phyloP scores from a whole-genome alignment of 2,888 invertebrate species.

The Pterostichus niger region DNA sequence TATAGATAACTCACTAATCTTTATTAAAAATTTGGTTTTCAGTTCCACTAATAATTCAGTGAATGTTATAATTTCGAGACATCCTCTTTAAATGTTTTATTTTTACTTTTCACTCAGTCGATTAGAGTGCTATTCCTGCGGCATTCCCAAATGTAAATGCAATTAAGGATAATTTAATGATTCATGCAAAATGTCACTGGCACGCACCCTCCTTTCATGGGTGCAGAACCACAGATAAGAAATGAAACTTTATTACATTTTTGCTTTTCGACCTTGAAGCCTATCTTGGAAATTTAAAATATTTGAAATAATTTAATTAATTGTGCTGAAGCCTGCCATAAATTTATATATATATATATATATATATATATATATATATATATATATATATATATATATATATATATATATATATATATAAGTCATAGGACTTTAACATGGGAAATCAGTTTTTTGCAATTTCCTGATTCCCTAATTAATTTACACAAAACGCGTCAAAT shows the following conservation, averaged over 20 bases:
- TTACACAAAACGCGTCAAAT: too few species aligned
- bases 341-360: too few species aligned
- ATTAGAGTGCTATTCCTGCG: constrained; percentile 17
- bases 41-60: constrained; percentile 19
- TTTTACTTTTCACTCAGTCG: constrained; percentile 18
- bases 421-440: too few species aligned
- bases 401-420: too few species aligned
- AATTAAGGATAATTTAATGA: constrained; percentile 60
- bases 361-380: too few species aligned
- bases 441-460: too few species aligned
- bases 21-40: background rate
- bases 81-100: constrained; percentile 46
- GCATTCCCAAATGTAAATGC: constrained; percentile 56
- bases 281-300: constrained; percentile 12
- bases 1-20: too few species aligned
- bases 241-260: constrained; percentile 10
- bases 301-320: constrained; percentile 13
- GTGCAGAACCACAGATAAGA: background rate
- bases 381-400: too few species aligned
- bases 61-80: background rate
- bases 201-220: constrained; percentile 15
- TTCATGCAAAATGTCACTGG: constrained; percentile 38
- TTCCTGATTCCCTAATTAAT: too few species aligned
- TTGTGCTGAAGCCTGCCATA: background rate
- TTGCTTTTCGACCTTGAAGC: constrained; percentile 11